Evolutionary conservation across 2,888 invertebrate species (phyloP).

Genomic region (Operophtera brumata): DNA sequence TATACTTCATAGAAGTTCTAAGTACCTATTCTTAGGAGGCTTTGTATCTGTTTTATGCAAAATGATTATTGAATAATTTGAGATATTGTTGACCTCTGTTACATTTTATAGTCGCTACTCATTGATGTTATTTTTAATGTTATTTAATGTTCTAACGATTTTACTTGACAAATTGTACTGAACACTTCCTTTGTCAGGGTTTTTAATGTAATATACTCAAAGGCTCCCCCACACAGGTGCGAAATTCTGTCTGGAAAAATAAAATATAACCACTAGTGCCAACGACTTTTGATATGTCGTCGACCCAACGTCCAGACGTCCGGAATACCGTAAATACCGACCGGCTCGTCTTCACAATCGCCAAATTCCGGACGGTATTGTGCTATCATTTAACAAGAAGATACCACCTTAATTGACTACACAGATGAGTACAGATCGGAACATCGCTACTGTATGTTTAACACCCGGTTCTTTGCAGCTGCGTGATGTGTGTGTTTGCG

Average conservation of each 20-base stretch:
- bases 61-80: constrained; percentile 38
- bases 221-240: constrained; percentile 23
- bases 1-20: constrained; percentile 15
- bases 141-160: constrained; percentile 51
- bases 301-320: too few relatives aligned
- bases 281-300: background rate
- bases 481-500: too few relatives aligned
- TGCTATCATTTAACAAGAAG: too few relatives aligned
- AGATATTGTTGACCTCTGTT: constrained; percentile 41
- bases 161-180: constrained; percentile 52
- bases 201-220: constrained; percentile 38
- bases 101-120: constrained; percentile 38
- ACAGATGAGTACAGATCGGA: too few relatives aligned
- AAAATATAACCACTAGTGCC: too few relatives aligned
- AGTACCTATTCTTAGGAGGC: constrained; percentile 23
- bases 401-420: too few relatives aligned
- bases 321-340: too few relatives aligned
- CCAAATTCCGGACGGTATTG: too few relatives aligned
- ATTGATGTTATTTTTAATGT: constrained; percentile 49
- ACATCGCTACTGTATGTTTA: too few relatives aligned
- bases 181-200: constrained; percentile 48
- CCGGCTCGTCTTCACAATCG: too few relatives aligned
- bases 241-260: too few relatives aligned
- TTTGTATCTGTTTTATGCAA: constrained; percentile 21
- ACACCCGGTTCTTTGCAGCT: too few relatives aligned